Conservation (phyloP, 2,113 vertebrate genomes). For the Cryptotis parvus region DNA sequence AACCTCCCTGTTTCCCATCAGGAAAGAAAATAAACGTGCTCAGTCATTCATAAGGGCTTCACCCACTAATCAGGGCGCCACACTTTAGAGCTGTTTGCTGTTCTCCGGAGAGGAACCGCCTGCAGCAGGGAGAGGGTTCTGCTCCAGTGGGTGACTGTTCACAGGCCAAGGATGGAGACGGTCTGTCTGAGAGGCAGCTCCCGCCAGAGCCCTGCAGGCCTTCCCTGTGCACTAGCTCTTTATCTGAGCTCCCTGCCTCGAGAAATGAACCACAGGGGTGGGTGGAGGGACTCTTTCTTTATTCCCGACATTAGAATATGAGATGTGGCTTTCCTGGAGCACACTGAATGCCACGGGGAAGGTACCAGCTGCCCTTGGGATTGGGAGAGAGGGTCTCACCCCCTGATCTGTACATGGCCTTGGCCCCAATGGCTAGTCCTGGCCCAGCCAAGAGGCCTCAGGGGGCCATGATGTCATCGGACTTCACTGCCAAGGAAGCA, state of each 20-base stretch:
- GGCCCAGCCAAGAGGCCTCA: not conserved
- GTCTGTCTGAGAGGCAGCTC: not conserved
- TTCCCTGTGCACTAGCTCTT: not conserved
- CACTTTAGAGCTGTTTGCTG: not conserved
- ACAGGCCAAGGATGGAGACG: not conserved
- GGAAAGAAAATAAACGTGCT: not conserved
- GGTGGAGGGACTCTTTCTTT: not conserved
- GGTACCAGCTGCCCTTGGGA: not conserved
- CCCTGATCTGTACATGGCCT: not conserved
- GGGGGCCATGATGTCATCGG: slow-evolving; percentile 52
- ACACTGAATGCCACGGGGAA: not conserved
- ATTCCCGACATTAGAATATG: not conserved
- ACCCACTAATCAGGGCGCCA: not conserved
- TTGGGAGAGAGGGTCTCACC: not conserved
- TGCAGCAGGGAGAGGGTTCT: not conserved
- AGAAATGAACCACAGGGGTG: not conserved
- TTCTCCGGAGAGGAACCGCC: not conserved
- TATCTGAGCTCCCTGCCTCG: slow-evolving; percentile 30
- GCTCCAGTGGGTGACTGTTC: not conserved
- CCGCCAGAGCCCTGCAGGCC: not conserved
- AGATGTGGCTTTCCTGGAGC: not conserved
- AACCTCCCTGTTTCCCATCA: not conserved
- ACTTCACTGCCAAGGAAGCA: not conserved
- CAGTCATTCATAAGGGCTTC: not conserved
- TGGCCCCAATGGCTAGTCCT: not conserved